Conservation (phyloP, 23 tunicate genomes). For the Phallusia fumigata region DNA sequence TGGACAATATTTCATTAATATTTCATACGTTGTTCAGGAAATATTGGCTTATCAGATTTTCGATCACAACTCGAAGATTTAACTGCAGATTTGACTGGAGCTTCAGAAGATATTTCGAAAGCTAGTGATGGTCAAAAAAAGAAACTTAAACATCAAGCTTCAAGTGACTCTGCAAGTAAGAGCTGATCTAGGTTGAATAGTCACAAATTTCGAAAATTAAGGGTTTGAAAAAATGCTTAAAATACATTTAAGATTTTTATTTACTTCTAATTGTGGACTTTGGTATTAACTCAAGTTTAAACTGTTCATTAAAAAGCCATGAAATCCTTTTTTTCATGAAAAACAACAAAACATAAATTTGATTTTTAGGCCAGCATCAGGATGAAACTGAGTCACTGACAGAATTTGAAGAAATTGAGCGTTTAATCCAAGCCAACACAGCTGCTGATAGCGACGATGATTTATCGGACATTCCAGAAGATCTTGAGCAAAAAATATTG, state of each 20-base stretch:
- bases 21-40: neutral
- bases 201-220: no score
- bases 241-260: no score
- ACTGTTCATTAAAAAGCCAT: no score
- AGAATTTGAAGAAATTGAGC: constrained; percentile 87
- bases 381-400: constrained; percentile 68
- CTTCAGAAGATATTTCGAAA: constrained; percentile 32
- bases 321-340: no score
- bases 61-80: constrained; percentile 21
- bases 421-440: constrained; percentile 68
- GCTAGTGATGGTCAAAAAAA: constrained; percentile 5
- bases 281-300: no score
- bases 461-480: constrained; percentile 49
- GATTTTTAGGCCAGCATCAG: constrained; percentile 21
- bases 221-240: no score
- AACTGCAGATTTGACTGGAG: constrained; percentile 17
- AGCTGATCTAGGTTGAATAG: no score
- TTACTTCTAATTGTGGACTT: no score
- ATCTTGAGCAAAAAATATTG: constrained; percentile 43
- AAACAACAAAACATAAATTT: no score
- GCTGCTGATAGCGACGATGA: constrained; percentile 65
- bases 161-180: constrained; percentile 14
- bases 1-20: no score
- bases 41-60: constrained; percentile 12
- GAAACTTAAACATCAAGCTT: neutral